These are phyloP conservation scores for Taxidea taxus DNA, from an alignment of 2,113 vertebrate genomes.

Conservation along the genomic window DNA sequence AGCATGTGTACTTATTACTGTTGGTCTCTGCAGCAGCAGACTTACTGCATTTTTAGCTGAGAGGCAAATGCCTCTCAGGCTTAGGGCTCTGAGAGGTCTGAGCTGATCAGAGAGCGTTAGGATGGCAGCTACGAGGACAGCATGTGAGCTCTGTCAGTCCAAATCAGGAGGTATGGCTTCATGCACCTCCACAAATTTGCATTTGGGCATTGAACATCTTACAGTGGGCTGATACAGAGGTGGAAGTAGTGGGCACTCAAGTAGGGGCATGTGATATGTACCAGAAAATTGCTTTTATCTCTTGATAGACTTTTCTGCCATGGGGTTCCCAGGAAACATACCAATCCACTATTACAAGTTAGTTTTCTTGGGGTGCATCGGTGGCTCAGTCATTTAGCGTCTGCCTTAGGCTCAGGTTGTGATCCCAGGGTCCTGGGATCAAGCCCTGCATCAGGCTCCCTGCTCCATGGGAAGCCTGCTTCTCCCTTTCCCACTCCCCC, in stretches of 20 bases:
- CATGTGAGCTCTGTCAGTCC: background rate
- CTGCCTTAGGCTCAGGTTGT: no score
- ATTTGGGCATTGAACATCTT: background rate
- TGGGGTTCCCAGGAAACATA: background rate
- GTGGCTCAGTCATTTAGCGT: no score
- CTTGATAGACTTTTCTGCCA: background rate
- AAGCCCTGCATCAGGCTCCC: no score
- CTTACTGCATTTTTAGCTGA: background rate
- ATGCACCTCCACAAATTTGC: background rate
- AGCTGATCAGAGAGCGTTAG: background rate
- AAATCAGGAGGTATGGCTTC: background rate
- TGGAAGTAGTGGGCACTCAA: background rate
- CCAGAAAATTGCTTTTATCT: background rate
- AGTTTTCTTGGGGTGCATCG: background rate
- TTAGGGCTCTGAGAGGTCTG: background rate
- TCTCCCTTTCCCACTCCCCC: no score
- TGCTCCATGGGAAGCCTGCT: no score
- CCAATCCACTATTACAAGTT: background rate
- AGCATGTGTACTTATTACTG: background rate
- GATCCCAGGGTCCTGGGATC: no score
- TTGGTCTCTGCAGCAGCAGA: background rate
- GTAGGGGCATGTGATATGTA: background rate
- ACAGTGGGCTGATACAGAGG: background rate
- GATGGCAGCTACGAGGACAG: background rate
- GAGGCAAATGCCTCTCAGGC: background rate